phyloP scores from a whole-genome alignment of 2,888 invertebrate genomes.

The Acrobasis suavella region DNA sequence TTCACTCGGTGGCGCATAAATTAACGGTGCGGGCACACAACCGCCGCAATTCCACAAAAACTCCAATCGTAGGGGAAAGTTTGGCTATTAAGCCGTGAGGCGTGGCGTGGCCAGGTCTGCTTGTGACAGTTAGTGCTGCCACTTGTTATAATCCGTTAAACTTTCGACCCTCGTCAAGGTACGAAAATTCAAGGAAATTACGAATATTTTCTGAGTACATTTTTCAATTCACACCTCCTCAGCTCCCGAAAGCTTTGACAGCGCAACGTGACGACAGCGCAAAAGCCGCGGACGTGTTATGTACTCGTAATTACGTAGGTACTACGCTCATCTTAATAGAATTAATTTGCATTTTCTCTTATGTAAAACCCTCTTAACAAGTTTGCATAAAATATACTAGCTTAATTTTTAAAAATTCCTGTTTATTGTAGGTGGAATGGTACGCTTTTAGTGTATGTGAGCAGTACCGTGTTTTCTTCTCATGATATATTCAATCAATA shows the following conservation, averaged over 20 bases:
- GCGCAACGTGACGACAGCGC: slow-evolving; percentile 42
- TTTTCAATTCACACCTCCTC: slow-evolving; percentile 29
- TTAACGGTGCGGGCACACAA: slow-evolving; percentile 66
- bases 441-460: slow-evolving; percentile 6
- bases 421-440: slow-evolving; percentile 21
- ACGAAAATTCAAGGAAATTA: slow-evolving; percentile 72
- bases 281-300: slow-evolving; percentile 43
- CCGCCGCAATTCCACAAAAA: slow-evolving; percentile 75
- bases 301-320: slow-evolving; percentile 61
- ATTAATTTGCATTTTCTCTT: slow-evolving; percentile 70
- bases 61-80: slow-evolving; percentile 79
- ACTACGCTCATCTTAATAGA: slow-evolving; percentile 65
- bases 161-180: slow-evolving; percentile 81
- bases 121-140: slow-evolving; percentile 79
- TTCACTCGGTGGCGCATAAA: slow-evolving; percentile 73
- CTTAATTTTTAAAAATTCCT: slow-evolving; percentile 38
- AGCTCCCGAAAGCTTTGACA: slow-evolving; percentile 38
- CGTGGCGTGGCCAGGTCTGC: slow-evolving; percentile 77
- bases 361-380: slow-evolving; percentile 61
- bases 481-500: too few relatives aligned
- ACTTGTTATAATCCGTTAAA: slow-evolving; percentile 80
- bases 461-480: background rate
- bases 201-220: slow-evolving; percentile 46
- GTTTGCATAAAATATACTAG: slow-evolving; percentile 58
- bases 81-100: slow-evolving; percentile 80